Percentiles rank a stretch among this genome's conserved stretches.
These are phyloP conservation scores for Otolemur garnettii DNA, from an alignment of 2,113 vertebrate species.

Conservation along the genomic window DNA sequence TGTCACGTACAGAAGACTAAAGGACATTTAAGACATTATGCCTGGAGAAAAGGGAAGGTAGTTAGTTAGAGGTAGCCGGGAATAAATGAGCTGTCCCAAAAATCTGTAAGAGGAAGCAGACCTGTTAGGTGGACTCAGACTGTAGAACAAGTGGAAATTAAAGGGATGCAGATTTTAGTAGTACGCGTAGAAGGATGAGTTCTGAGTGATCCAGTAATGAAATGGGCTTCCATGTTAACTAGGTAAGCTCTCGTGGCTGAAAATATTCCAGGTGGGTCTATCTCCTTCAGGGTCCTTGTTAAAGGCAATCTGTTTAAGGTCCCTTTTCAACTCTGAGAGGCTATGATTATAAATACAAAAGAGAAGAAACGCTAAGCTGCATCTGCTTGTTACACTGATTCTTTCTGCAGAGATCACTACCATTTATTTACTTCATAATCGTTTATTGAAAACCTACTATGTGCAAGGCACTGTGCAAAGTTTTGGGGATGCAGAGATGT, in stretches of 20 bases:
- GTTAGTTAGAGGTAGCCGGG: background rate
- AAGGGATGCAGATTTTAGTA: background rate
- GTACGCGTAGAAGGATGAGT: background rate
- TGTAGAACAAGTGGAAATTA: background rate
- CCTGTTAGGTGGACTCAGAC: background rate
- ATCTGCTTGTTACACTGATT: constrained; percentile 41
- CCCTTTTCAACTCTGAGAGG: constrained; percentile 32
- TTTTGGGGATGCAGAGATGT: constrained; percentile 58
- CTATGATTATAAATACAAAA: background rate
- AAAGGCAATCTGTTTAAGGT: constrained; percentile 37
- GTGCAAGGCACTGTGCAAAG: constrained; percentile 60
- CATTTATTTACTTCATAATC: constrained; percentile 58
- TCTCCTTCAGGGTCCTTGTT: background rate
- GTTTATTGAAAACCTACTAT: constrained; percentile 71
- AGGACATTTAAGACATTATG: background rate
- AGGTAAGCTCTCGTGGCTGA: background rate
- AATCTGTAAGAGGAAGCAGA: constrained; percentile 7
- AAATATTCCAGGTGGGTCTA: background rate
- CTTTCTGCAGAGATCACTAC: constrained; percentile 71
- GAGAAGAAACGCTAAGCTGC: constrained; percentile 10
- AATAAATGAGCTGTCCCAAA: background rate
- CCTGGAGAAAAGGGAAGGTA: background rate
- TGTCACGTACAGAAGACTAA: background rate
- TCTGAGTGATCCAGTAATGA: background rate
- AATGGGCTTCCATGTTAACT: background rate